These are phyloP conservation scores for Sturnus vulgaris DNA, from an alignment of 2,113 vertebrate species.

Conservation along the genomic window DNA sequence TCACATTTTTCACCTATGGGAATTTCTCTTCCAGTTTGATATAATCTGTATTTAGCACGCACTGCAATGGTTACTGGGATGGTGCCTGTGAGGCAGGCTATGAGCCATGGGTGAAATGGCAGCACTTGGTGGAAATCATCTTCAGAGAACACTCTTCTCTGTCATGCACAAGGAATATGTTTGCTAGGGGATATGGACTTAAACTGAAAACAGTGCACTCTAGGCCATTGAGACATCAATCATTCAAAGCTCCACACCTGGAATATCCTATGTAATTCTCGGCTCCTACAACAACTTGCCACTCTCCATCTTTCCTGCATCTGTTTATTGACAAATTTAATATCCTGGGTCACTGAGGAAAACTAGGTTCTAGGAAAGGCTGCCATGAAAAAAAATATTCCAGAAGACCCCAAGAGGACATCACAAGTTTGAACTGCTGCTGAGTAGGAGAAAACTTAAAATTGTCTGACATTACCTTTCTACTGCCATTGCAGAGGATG, in stretches of 20 bases:
- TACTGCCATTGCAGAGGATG: neutral
- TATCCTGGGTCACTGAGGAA: neutral
- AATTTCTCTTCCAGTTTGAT: neutral
- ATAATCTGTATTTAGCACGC: neutral
- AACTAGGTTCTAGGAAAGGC: neutral
- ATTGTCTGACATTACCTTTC: neutral
- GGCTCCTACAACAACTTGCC: neutral
- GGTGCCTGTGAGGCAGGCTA: neutral
- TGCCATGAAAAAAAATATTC: neutral
- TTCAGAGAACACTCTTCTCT: neutral
- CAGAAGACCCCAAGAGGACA: neutral
- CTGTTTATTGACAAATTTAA: neutral
- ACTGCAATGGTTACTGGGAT: neutral
- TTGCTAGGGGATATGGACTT: neutral
- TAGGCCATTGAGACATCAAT: neutral
- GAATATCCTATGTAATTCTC: neutral
- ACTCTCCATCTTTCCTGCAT: neutral
- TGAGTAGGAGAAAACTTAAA: neutral
- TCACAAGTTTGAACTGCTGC: neutral
- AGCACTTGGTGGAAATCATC: neutral
- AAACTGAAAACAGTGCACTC: neutral
- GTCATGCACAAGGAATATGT: neutral
- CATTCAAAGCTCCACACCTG: neutral
- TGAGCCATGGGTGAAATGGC: neutral
- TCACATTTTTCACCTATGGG: neutral